These are phyloP conservation scores for Orestias chungarensis DNA, from an alignment of 2,797 vertebrate genomes.

Conservation along the genomic window DNA sequence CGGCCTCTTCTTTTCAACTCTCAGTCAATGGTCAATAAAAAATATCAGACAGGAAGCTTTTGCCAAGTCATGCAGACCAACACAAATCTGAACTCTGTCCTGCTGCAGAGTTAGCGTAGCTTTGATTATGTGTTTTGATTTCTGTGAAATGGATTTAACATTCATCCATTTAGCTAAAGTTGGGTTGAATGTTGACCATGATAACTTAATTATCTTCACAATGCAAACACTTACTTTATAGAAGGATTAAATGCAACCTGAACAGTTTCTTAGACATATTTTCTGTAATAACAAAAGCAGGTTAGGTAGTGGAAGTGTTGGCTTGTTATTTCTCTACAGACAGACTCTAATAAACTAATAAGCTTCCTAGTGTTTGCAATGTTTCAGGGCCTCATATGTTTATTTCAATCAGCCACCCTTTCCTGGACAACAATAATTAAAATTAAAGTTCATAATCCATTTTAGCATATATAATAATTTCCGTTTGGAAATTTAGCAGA, in stretches of 20 bases:
- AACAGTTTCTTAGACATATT: not conserved
- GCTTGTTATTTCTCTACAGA: not conserved
- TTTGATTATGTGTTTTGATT: not conserved
- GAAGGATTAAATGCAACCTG: not conserved
- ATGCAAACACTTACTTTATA: not conserved
- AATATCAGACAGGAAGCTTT: not conserved
- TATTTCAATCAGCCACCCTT: not conserved
- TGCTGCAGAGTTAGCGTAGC: not conserved
- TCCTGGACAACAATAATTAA: not conserved
- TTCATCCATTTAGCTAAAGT: not conserved
- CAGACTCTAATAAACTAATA: not conserved
- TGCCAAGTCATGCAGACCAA: not conserved
- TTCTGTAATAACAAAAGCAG: not conserved
- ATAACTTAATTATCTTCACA: not conserved
- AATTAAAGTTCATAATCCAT: not conserved
- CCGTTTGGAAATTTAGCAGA: not conserved
- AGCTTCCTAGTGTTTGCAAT: not conserved
- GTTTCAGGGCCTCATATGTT: not conserved
- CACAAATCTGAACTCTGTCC: not conserved
- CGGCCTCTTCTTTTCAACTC: not conserved
- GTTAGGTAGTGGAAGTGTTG: not conserved
- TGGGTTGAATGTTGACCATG: not conserved
- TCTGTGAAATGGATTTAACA: not conserved
- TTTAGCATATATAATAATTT: not conserved
- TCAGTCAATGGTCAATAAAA: not conserved